Percentiles rank a stretch among this genome's conserved stretches.
phyloP scores from a whole-genome alignment of 1,140 invertebrate genomes.

The Zaprionus ghesquierei region DNA sequence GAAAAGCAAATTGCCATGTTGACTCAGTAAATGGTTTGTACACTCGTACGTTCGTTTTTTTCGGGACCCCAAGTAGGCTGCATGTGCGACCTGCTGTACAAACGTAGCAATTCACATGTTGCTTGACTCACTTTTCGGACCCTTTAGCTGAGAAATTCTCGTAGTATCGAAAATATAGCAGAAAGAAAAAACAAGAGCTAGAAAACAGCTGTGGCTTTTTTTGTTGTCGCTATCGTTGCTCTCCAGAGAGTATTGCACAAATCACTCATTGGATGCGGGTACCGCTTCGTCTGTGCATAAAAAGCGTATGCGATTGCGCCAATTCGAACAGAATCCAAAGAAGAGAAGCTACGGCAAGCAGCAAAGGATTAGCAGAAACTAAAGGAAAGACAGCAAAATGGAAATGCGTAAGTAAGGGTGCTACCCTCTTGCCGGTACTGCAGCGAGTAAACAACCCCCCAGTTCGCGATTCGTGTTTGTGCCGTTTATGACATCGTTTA shows the following conservation, averaged over 20 bases:
- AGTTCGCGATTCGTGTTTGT: not conserved
- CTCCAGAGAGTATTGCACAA: not conserved
- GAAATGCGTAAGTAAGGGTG: not conserved
- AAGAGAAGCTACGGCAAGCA: not conserved
- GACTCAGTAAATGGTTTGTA: not conserved
- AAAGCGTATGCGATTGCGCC: not conserved
- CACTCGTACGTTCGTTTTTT: not conserved
- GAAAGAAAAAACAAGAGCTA: not conserved
- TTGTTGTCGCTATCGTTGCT: not conserved
- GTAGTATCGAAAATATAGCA: not conserved
- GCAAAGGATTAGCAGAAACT: too few species aligned
- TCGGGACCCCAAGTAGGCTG: not conserved
- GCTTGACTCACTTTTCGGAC: not conserved
- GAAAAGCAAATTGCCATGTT: not conserved
- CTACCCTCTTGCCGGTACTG: not conserved
- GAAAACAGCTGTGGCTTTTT: not conserved
- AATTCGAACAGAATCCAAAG: not conserved
- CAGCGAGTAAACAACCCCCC: not conserved
- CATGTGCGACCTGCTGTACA: not conserved
- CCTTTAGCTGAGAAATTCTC: not conserved
- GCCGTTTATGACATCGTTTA: not conserved
- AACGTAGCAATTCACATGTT: not conserved
- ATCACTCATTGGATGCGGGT: not conserved
- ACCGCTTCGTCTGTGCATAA: not conserved
- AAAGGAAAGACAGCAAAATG: not conserved